Percentiles rank a stretch among this genome's conserved stretches.
Conservation (phyloP, 1,140 invertebrate species). For the roundworm (Caenorhabditis elegans) region DNA sequence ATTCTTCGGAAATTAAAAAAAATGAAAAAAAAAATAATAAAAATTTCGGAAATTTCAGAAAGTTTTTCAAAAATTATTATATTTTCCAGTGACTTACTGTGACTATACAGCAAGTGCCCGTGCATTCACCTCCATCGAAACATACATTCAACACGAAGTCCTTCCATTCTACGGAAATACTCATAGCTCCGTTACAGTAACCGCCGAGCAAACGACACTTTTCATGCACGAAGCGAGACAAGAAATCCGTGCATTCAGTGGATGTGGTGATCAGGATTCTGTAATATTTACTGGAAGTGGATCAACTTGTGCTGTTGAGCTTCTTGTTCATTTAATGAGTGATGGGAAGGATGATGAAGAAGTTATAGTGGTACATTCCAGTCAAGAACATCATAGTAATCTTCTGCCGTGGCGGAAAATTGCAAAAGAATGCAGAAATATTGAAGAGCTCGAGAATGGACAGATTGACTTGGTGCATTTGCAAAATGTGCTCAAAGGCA, state of each 20-base stretch:
- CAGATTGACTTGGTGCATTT: conserved; percentile 74
- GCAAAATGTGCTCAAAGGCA: background rate
- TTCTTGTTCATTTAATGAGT: conserved; percentile 73
- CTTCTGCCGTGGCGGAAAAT: conserved; percentile 81
- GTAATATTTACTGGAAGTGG: conserved; percentile 80
- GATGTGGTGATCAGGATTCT: conserved; percentile 74
- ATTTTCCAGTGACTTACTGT: conserved; percentile 80
- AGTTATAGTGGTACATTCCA: conserved; percentile 28
- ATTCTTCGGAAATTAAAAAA: too few relatives aligned
- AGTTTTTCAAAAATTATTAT: too few relatives aligned
- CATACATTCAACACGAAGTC: conserved; percentile 80
- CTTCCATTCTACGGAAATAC: conserved; percentile 83
- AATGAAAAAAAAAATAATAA: too few relatives aligned
- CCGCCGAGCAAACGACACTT: conserved; percentile 81
- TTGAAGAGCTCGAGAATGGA: conserved; percentile 76
- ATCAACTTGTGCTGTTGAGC: conserved; percentile 75
- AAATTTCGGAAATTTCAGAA: too few relatives aligned
- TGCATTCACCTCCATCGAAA: conserved; percentile 82
- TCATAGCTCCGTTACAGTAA: conserved; percentile 80
- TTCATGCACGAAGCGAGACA: conserved; percentile 75
- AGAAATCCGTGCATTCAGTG: conserved; percentile 32
- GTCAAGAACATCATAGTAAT: conserved; percentile 78
- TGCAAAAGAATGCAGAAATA: conserved; percentile 74
- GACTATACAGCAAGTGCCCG: conserved; percentile 81
- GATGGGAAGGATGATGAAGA: conserved; percentile 65